Evolutionary conservation across 2,888 invertebrate genomes (phyloP).

Genomic region (Tenthredo mesomela): DNA sequence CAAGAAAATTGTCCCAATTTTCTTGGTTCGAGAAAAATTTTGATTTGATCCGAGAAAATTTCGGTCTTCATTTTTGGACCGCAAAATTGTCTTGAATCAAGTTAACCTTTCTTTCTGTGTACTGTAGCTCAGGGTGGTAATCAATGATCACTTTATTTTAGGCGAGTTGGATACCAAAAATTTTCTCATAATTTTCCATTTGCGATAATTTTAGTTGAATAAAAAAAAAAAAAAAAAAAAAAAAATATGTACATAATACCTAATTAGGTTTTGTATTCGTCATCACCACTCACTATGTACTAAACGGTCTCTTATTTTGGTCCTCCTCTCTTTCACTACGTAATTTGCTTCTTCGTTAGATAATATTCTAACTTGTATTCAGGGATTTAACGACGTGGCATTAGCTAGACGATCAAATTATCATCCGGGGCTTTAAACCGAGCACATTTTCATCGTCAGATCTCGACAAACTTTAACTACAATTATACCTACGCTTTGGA

Average conservation of each 20-base stretch:
- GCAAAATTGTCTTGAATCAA: too few species aligned
- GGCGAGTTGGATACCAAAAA: too few species aligned
- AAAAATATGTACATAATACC: too few species aligned
- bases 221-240: too few species aligned
- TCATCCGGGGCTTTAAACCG: background rate
- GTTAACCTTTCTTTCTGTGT: too few species aligned
- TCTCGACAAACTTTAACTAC: background rate
- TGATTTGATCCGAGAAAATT: too few species aligned
- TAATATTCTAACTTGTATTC: slow-evolving; percentile 32
- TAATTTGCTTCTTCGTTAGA: background rate
- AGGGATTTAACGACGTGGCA: slow-evolving; percentile 11
- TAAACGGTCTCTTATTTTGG: background rate
- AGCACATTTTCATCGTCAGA: background rate
- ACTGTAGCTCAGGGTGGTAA: background rate
- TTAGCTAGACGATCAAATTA: slow-evolving; percentile 32
- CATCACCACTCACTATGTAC: background rate
- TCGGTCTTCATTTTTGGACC: too few species aligned
- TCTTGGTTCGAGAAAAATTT: too few species aligned
- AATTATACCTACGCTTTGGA: background rate
- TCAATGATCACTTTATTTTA: background rate
- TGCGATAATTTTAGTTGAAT: background rate
- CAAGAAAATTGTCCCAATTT: too few species aligned
- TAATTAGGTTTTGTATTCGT: background rate
- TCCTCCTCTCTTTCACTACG: background rate
- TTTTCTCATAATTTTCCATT: too few species aligned